Evolutionary conservation across 2,888 invertebrate species (phyloP).

Genomic region (Ligdia adustata): DNA sequence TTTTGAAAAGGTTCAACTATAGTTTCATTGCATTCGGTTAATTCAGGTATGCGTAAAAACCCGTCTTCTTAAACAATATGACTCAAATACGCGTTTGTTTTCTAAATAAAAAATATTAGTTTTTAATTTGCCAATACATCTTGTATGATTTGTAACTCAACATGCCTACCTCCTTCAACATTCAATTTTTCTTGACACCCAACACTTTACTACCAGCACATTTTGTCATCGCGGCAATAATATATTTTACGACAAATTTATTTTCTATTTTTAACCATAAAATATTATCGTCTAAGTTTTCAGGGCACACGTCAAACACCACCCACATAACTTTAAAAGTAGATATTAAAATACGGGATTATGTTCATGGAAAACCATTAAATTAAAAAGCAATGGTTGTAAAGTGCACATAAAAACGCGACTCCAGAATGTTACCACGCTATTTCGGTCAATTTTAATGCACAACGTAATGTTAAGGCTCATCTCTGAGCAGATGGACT

Average conservation of each 20-base stretch:
- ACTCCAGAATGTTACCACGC: slow-evolving; percentile 27
- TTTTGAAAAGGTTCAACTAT: too few relatives aligned
- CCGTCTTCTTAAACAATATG: too few relatives aligned
- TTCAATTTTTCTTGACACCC: too few relatives aligned
- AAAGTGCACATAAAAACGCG: slow-evolving; percentile 35
- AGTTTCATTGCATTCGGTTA: too few relatives aligned
- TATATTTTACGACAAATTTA: slow-evolving; percentile 30
- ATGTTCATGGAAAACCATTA: slow-evolving; percentile 48
- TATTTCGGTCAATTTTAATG: slow-evolving; percentile 31
- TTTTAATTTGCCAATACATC: too few relatives aligned
- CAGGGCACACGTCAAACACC: slow-evolving; percentile 34
- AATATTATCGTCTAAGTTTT: slow-evolving; percentile 33
- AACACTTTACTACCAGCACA: slow-evolving; percentile 15
- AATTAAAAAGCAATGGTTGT: slow-evolving; percentile 54
- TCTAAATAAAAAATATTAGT: too few relatives aligned
- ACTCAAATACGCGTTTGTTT: too few relatives aligned
- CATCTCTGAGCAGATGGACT: slow-evolving; percentile 16
- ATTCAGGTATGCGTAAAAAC: too few relatives aligned
- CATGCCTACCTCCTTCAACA: too few relatives aligned
- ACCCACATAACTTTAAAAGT: slow-evolving; percentile 36
- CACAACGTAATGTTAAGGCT: slow-evolving; percentile 22
- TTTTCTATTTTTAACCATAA: slow-evolving; percentile 30
- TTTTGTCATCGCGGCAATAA: slow-evolving; percentile 27
- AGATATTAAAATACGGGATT: slow-evolving; percentile 41
- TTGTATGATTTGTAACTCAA: too few relatives aligned